Percentiles rank a stretch among this genome's conserved stretches.
phyloP scores from a whole-genome alignment of 2,888 invertebrate genomes.

The Eurois occulta region DNA sequence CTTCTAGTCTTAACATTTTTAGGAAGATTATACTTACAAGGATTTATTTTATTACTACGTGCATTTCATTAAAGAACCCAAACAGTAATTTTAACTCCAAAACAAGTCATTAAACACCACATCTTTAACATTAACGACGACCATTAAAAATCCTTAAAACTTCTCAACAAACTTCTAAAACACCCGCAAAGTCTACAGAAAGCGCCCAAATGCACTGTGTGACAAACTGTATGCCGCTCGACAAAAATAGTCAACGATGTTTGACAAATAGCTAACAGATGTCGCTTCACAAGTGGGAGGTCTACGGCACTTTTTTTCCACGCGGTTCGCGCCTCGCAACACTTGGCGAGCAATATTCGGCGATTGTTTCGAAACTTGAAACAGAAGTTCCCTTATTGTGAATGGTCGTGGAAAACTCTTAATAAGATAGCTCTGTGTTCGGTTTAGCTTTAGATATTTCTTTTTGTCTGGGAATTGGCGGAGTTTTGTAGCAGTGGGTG shows the following conservation, averaged over 20 bases:
- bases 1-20: background rate
- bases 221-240: slow-evolving; percentile 78
- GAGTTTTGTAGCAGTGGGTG: slow-evolving; percentile 42
- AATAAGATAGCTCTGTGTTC: slow-evolving; percentile 61
- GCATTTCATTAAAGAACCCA: slow-evolving; percentile 2
- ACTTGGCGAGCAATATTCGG: slow-evolving; percentile 67
- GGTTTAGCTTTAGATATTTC: slow-evolving; percentile 52
- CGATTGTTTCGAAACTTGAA: slow-evolving; percentile 65
- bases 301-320: slow-evolving; percentile 67
- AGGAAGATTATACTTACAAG: background rate
- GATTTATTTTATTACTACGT: slow-evolving; percentile 19
- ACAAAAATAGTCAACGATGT: slow-evolving; percentile 88
- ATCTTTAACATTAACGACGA: slow-evolving; percentile 25
- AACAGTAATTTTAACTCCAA: slow-evolving; percentile 13
- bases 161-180: slow-evolving; percentile 36
- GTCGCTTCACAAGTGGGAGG: slow-evolving; percentile 76
- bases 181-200: slow-evolving; percentile 41
- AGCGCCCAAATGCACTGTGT: slow-evolving; percentile 68
- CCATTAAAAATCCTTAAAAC: slow-evolving; percentile 37
- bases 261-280: slow-evolving; percentile 89
- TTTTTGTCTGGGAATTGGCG: slow-evolving; percentile 50
- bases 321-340: slow-evolving; percentile 52
- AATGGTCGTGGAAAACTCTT: slow-evolving; percentile 59
- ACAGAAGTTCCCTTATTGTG: slow-evolving; percentile 64
- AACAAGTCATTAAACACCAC: slow-evolving; percentile 40